A percentile compares a stretch with the other conserved stretches of the same genome.
Conservation (phyloP, 2,113 vertebrate species). For the Protomyctophum bolini region DNA sequence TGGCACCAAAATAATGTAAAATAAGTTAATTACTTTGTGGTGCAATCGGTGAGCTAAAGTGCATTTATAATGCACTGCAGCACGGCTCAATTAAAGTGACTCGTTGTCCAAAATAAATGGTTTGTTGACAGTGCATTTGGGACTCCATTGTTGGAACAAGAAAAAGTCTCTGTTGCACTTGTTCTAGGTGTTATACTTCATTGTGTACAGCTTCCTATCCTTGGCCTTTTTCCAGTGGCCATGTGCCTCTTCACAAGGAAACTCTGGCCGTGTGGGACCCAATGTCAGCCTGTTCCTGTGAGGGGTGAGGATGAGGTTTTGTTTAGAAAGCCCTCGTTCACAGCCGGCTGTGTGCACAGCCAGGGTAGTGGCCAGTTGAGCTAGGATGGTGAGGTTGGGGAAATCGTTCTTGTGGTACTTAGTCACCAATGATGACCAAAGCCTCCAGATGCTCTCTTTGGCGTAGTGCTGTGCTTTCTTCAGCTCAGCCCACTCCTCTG, state of each 20-base stretch:
- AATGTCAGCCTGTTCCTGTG: not conserved
- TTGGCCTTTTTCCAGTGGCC: not conserved
- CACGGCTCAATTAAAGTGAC: too few relatives aligned
- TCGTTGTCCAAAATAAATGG: too few relatives aligned
- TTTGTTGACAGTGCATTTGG: too few relatives aligned
- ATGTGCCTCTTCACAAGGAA: not conserved
- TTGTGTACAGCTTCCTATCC: not conserved
- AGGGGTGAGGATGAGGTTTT: not conserved
- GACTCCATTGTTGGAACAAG: too few relatives aligned
- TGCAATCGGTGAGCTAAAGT: too few relatives aligned
- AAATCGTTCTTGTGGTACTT: not conserved
- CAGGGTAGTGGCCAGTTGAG: not conserved
- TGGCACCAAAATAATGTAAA: too few relatives aligned
- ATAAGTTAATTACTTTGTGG: too few relatives aligned
- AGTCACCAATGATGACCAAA: not conserved
- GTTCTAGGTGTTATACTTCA: too few relatives aligned
- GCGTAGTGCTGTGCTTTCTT: constrained; percentile 1
- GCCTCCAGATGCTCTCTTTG: not conserved
- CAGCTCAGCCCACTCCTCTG: not conserved
- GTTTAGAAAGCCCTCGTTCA: not conserved
- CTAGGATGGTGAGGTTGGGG: not conserved
- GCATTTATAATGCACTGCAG: too few relatives aligned
- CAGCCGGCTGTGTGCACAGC: not conserved
- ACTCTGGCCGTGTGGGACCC: not conserved
- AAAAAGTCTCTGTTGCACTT: too few relatives aligned